Evolutionary conservation across 1,140 invertebrate species (phyloP).

Genomic region (Cotesia typhae): DNA sequence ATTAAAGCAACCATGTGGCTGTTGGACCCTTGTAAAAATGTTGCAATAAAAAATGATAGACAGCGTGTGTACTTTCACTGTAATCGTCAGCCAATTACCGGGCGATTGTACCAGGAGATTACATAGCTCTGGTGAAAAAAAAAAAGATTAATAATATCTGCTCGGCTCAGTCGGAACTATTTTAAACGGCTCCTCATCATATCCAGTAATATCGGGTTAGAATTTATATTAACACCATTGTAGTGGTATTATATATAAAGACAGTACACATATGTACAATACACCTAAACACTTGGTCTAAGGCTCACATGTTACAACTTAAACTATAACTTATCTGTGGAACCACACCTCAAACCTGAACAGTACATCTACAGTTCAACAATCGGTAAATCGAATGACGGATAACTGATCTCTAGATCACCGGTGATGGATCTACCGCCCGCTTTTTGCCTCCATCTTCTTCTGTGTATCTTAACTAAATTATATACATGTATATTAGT

Average conservation of each 20-base stretch:
- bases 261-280: background rate
- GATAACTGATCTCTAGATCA: background rate
- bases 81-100: slow-evolving; percentile 1
- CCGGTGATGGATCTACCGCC: background rate
- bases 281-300: background rate
- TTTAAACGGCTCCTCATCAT: slow-evolving; percentile 10
- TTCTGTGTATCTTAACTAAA: too few relatives aligned
- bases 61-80: too few relatives aligned
- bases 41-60: too few relatives aligned
- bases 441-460: too few relatives aligned
- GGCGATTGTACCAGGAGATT: background rate
- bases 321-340: background rate
- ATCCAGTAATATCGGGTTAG: too few relatives aligned
- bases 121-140: background rate
- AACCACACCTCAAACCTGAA: background rate
- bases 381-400: slow-evolving; percentile 12
- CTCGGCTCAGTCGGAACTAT: background rate
- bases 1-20: too few relatives aligned
- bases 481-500: too few relatives aligned
- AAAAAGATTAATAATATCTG: background rate
- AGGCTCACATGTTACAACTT: background rate
- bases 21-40: too few relatives aligned
- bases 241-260: background rate
- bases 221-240: background rate
- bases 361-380: background rate